phyloP scores from a whole-genome alignment of 2,888 invertebrate genomes.

The Nineta flava region DNA sequence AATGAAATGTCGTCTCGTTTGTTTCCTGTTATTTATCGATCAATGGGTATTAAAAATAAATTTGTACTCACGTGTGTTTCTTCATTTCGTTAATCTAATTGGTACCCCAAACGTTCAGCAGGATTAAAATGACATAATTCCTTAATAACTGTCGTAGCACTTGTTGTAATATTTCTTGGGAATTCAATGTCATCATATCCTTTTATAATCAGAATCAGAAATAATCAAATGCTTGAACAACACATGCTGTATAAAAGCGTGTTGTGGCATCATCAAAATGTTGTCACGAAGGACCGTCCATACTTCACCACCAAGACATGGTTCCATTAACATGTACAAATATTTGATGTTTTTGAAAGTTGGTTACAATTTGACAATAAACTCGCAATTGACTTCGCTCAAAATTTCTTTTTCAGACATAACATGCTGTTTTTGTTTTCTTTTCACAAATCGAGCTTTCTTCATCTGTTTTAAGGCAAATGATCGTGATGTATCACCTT shows the following conservation, averaged over 20 bases:
- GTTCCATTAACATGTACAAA: slow-evolving; percentile 95
- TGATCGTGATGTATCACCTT: no score
- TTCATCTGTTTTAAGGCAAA: no score
- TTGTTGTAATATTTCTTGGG: slow-evolving; percentile 83
- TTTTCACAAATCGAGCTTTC: no score
- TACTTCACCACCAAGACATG: slow-evolving; percentile 92
- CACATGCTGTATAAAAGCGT: slow-evolving; percentile 99
- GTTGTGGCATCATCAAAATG: no score
- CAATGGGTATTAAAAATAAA: no score
- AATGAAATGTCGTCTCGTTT: no score
- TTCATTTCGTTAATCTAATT: slow-evolving; percentile 94
- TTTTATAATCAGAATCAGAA: slow-evolving; percentile 96
- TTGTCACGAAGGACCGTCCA: slow-evolving; percentile 99
- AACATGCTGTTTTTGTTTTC: no score
- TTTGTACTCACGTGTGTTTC: slow-evolving; percentile 92
- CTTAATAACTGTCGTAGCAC: slow-evolving; percentile 89
- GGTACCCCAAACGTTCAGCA: slow-evolving; percentile 89
- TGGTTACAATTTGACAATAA: slow-evolving; percentile 95
- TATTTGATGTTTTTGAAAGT: slow-evolving; percentile 76
- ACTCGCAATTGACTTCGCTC: no score
- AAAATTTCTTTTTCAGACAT: no score
- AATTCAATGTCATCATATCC: slow-evolving; percentile 98
- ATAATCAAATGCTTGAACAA: slow-evolving; percentile 99
- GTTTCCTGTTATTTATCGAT: no score
- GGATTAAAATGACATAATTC: slow-evolving; percentile 95